Base-by-base conservation (phyloP, 2,797 vertebrate species). In the Phoxinus dragarum region DNA sequence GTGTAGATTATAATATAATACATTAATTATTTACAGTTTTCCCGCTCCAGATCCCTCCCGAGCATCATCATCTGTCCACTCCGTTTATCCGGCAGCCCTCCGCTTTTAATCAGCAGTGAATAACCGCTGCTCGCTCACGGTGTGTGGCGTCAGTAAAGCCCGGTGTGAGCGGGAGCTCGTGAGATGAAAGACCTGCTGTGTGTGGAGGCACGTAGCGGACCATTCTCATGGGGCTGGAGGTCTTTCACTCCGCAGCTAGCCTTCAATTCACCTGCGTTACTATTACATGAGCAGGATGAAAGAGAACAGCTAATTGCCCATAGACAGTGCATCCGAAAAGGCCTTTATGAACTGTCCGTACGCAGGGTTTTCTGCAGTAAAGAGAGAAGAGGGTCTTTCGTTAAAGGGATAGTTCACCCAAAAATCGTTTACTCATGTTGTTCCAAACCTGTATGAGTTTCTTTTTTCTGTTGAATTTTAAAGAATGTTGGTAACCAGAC, bases 301-400 rank as follows among this genome's bases (percentile, higher is more conserved):
- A 76, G 71, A 87, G 80, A 85, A 16, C 67, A 87, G 86, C 75
- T 88, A 86, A 87, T 90, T 89, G 83, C 77, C 88, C 49, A 61
- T 44, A 59, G 73, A 59, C 44, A 64, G 42, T 21, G 11, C 44
- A 80, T 82, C 68, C 71, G 36, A 84, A 64, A n/a, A 73, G 5
- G 42, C 27, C 68, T 52, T 74, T 10, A n/a, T 10, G 4, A 27
- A 27, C 47, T 5, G n/a, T 31, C n/a, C n/a, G 7, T 36, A 75
- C 7, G 12, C 40, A 54, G 14, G 31, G 4, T 64, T 78, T 80
- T 31, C 68, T 64, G 19, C 38, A 7, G 42, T 17, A 17, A n/a
- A 36, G 38, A n/a, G n/a, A n/a, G n/a, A n/a, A n/a, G n/a, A n/a
- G n/a, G 44, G 2, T 16, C 6, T 69, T 68, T 31, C 4, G 4